Evolutionary conservation across 2,888 invertebrate genomes (phyloP).

Genomic region (Ectemnius cavifrons): DNA sequence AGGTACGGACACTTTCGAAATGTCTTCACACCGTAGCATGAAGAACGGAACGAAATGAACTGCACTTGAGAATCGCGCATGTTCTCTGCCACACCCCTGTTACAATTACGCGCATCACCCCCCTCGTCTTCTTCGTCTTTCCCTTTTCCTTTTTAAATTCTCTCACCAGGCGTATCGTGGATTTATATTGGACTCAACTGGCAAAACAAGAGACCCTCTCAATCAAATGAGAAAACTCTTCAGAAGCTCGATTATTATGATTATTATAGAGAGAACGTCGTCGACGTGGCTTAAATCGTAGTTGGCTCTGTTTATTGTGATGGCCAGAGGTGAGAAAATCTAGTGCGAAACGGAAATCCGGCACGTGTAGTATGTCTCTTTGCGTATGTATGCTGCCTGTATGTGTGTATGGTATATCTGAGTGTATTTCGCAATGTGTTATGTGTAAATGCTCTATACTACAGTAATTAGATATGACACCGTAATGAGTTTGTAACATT

Average conservation of each 20-base stretch:
- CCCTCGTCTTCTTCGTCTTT: constrained; percentile 42
- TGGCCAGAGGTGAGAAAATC: constrained; percentile 7
- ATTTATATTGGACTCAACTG: background rate
- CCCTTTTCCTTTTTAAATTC: constrained; percentile 48
- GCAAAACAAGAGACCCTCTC: background rate
- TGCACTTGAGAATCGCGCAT: constrained; percentile 25
- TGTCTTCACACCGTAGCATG: constrained; percentile 16
- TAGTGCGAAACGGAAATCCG: constrained; percentile 22
- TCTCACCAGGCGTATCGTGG: constrained; percentile 21
- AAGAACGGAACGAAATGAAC: constrained; percentile 29
- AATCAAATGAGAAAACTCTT: background rate
- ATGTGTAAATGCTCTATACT: constrained; percentile 15
- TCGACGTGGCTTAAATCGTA: constrained; percentile 12
- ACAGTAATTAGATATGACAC: constrained; percentile 10
- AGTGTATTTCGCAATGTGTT: background rate
- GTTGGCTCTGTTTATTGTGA: constrained; percentile 2
- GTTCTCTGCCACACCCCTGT: background rate
- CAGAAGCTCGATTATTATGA: constrained; percentile 3
- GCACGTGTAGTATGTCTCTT: constrained; percentile 9
- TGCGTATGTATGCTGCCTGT: background rate
- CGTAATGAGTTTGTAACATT: constrained; percentile 24
- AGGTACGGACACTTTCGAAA: constrained; percentile 60
- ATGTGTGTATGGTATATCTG: background rate
- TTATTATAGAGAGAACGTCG: background rate
- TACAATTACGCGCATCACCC: background rate